Evolutionary conservation across 2,113 vertebrate genomes (phyloP), one percentile per base, ranked within the genome.

Genomic region (Xiphophorus couchianus): DNA sequence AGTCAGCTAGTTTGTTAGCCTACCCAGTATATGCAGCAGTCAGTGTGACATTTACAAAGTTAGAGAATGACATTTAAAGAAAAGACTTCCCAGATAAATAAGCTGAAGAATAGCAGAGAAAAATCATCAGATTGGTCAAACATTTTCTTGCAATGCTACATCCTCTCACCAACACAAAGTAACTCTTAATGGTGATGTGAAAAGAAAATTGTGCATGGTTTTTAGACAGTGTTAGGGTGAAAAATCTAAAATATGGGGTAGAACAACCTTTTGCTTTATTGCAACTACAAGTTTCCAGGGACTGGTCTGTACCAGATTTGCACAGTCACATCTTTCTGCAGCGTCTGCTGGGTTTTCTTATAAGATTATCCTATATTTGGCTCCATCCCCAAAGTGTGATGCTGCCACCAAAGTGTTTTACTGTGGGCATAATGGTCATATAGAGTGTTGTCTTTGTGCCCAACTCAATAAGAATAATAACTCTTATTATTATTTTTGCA

Each of bases 1-100:
- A 5, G 51, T 58, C 51, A 58, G 51, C 27, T 31, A n/a, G 61
- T 76, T 72, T 70, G 25, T 62, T 44, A 37, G 44, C 69, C 71
- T 61, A 69, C 51, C 3, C 25, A 19, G 48, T 11, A 33, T 48
- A 54, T 44, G 65, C 22, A 17, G 5, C 42, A 33, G 31, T 48
- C 28, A 29, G 13, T 39, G 30, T 61, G 39, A 62, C 51, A 60
- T 66, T 66, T 44, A 14, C 22, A 58, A 44, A 37, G 13, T 25
- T 17, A 37, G 4, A 29, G 3, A 62, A 48, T 39, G n/a, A 58
- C 62, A 62, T 65, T 62, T 42, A 3, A 61, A 30, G 2, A 28
- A 17, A 29, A 4, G 27, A 29, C 30, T 48, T 30, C 19, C 8
- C 4, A 15, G 17, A 30, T 62, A 61, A 62, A 61, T 29, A 51